Evolutionary conservation across 2,888 invertebrate species (phyloP).

Genomic region (Papilio protenor): DNA sequence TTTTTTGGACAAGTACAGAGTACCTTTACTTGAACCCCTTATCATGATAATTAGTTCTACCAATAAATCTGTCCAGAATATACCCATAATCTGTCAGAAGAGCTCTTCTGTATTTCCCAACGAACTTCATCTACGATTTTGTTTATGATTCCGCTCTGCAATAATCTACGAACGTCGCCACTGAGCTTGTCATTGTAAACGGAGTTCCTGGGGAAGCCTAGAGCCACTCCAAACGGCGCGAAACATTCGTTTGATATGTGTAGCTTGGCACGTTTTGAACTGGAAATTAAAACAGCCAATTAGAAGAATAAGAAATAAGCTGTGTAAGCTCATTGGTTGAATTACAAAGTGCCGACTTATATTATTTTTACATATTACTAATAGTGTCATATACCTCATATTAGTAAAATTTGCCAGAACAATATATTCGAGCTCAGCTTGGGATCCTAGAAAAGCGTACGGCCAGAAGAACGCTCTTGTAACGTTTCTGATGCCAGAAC

Average conservation of each 20-base stretch:
- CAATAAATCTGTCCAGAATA: too few species aligned
- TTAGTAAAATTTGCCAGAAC: constrained; percentile 88
- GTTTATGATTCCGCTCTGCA: constrained; percentile 87
- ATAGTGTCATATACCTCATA: constrained; percentile 58
- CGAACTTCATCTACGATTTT: constrained; percentile 89
- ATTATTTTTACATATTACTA: too few species aligned
- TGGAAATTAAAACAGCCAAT: constrained; percentile 50
- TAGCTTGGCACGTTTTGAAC: constrained; percentile 86
- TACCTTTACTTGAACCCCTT: too few species aligned
- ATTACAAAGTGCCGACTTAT: background rate
- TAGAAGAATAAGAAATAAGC: background rate
- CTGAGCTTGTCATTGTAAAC: constrained; percentile 86
- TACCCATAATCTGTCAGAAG: constrained; percentile 87
- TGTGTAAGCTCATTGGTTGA: too few species aligned
- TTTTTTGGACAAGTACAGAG: too few species aligned
- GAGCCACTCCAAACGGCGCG: constrained; percentile 87
- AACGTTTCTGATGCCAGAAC: constrained; percentile 88
- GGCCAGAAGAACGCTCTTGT: constrained; percentile 91
- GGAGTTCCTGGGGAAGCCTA: constrained; percentile 86
- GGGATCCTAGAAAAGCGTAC: constrained; percentile 90
- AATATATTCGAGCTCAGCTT: constrained; percentile 88
- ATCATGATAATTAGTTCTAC: too few species aligned
- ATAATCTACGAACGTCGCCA: constrained; percentile 83
- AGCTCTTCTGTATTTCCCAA: constrained; percentile 88
- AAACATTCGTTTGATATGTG: constrained; percentile 91